Conservation (phyloP, 2,888 invertebrate genomes). For the Zootermopsis nevadensis region DNA sequence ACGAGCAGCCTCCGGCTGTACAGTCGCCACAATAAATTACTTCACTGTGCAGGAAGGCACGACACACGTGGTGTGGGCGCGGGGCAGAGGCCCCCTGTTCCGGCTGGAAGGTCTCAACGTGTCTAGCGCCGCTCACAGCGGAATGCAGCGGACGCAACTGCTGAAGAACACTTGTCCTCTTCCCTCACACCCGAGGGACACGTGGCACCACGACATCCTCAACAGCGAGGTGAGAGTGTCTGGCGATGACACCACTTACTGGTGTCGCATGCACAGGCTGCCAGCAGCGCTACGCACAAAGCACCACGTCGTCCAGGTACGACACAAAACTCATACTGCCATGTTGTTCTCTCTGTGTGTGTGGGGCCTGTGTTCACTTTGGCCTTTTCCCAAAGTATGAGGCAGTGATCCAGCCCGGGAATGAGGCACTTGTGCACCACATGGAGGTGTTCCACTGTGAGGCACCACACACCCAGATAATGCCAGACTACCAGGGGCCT, state of each 20-base stretch:
- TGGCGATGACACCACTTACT: constrained; percentile 91
- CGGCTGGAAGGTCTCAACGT: constrained; percentile 75
- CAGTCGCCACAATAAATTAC: background rate
- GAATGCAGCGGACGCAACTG: constrained; percentile 83
- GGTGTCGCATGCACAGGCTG: constrained; percentile 90
- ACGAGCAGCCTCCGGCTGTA: background rate
- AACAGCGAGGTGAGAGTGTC: constrained; percentile 81
- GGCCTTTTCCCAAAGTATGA: constrained; percentile 75
- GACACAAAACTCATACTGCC: background rate
- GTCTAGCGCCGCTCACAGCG: constrained; percentile 66
- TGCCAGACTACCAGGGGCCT: constrained; percentile 85
- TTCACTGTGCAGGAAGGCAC: constrained; percentile 80
- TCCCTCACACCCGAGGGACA: constrained; percentile 62
- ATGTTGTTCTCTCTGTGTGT: too few relatives aligned
- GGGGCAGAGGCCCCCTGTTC: constrained; percentile 79
- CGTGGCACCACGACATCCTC: constrained; percentile 71
- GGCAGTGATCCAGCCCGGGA: constrained; percentile 81
- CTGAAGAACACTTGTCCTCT: constrained; percentile 66
- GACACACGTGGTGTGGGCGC: constrained; percentile 87
- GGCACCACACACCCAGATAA: constrained; percentile 70
- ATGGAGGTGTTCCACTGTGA: constrained; percentile 99
- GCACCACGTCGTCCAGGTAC: constrained; percentile 81
- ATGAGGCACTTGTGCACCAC: constrained; percentile 94
- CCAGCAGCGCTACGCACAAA: constrained; percentile 73
- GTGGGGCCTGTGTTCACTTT: too few relatives aligned